These are phyloP conservation scores for Drosophila funebris DNA, from an alignment of 1,140 invertebrate species.

Conservation along the genomic window DNA sequence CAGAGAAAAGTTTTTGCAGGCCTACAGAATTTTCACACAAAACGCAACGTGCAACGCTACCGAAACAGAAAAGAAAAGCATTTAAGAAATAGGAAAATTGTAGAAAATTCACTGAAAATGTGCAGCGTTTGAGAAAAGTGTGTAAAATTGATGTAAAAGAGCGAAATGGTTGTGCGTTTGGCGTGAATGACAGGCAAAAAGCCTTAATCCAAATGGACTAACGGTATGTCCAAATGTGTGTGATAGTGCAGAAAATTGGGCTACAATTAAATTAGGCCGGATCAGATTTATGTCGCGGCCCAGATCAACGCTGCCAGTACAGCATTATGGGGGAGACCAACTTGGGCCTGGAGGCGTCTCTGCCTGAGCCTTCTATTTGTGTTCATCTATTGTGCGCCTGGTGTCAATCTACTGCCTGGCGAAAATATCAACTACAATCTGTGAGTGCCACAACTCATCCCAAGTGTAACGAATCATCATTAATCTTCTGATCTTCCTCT, in stretches of 20 bases:
- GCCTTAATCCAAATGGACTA: background rate
- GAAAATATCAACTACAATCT: conserved; percentile 83
- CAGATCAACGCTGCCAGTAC: conserved; percentile 33
- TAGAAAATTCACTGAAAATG: conserved; percentile 15
- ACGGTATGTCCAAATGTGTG: conserved; percentile 2
- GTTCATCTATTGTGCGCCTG: conserved; percentile 53
- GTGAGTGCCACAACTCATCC: conserved; percentile 54
- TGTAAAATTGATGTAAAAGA: background rate
- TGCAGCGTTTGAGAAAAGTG: conserved; percentile 4
- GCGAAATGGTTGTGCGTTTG: conserved; percentile 20
- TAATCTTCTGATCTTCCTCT: background rate
- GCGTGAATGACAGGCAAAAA: conserved; percentile 1
- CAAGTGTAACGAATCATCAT: background rate
- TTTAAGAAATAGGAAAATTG: background rate
- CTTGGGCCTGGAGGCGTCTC: conserved; percentile 64
- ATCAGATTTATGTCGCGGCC: conserved; percentile 66
- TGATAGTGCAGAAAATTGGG: conserved; percentile 41
- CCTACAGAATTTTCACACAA: conserved; percentile 52
- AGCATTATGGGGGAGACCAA: conserved; percentile 32
- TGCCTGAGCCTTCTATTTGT: conserved; percentile 60
- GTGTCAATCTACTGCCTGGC: conserved; percentile 54
- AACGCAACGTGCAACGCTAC: conserved; percentile 24
- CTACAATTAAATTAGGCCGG: conserved; percentile 45
- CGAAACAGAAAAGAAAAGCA: background rate
- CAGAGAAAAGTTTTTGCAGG: conserved; percentile 71